A percentile compares a stretch with the other conserved stretches of the same genome.
Conservation (phyloP, 2,888 invertebrate species). For the Nomada lathburiana region DNA sequence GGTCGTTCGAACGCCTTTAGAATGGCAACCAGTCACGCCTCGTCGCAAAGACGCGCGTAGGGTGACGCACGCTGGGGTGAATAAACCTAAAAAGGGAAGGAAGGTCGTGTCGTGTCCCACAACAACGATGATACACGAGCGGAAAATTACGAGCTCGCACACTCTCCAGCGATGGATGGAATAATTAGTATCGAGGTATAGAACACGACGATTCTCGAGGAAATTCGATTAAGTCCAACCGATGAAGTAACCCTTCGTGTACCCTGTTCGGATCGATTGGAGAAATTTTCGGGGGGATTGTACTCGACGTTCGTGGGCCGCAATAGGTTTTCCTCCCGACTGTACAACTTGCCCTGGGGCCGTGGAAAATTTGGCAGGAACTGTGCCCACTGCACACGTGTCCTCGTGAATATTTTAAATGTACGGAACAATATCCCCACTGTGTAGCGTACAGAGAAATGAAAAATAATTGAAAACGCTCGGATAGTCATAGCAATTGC, state of each 20-base stretch:
- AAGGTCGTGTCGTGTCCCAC: slow-evolving; percentile 36
- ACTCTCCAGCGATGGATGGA: not conserved
- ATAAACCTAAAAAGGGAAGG: slow-evolving; percentile 63
- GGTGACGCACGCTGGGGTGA: slow-evolving; percentile 69
- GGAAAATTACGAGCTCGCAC: slow-evolving; percentile 44
- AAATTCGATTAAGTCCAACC: not conserved
- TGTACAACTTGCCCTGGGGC: slow-evolving; percentile 49
- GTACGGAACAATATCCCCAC: not conserved
- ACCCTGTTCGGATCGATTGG: not conserved
- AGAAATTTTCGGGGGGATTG: slow-evolving; percentile 3
- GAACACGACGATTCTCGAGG: not conserved
- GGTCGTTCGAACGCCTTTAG: slow-evolving; percentile 56
- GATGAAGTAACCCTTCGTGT: too few species aligned
- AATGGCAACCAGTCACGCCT: slow-evolving; percentile 69
- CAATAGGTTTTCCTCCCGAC: not conserved
- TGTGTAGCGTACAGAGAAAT: not conserved
- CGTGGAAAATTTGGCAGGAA: slow-evolving; percentile 55
- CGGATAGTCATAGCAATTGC: not conserved
- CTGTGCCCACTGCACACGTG: slow-evolving; percentile 13
- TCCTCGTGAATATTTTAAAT: slow-evolving; percentile 38
- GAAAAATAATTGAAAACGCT: not conserved
- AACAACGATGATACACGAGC: slow-evolving; percentile 31
- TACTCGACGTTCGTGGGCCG: not conserved
- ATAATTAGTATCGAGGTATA: slow-evolving; percentile 46
- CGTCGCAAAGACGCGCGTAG: slow-evolving; percentile 66